A percentile compares a stretch with the other conserved stretches of the same genome.
phyloP scores from a whole-genome alignment of 2,888 invertebrate genomes.

The Ophonus ardosiacus region DNA sequence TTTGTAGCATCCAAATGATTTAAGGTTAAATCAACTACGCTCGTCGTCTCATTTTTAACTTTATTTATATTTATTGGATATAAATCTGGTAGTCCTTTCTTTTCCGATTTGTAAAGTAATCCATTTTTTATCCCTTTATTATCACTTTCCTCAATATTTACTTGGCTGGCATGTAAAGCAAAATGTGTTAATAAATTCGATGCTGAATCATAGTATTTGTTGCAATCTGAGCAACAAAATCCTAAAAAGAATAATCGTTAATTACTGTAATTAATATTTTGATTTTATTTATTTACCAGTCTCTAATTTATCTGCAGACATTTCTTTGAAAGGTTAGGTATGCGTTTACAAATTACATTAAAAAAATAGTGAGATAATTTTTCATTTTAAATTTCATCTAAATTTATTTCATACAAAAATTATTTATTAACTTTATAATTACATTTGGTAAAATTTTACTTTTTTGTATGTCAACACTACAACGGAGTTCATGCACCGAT shows the following conservation, averaged over 20 bases:
- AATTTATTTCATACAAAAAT: slow-evolving; percentile 6
- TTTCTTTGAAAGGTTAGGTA: slow-evolving; percentile 57
- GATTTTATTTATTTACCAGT: slow-evolving; percentile 54
- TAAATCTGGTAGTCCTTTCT: slow-evolving; percentile 68
- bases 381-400: slow-evolving; percentile 22
- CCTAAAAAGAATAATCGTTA: slow-evolving; percentile 66
- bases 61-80: slow-evolving; percentile 67
- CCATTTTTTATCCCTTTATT: slow-evolving; percentile 51
- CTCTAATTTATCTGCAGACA: slow-evolving; percentile 57
- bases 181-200: slow-evolving; percentile 73
- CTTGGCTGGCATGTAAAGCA: slow-evolving; percentile 71
- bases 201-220: slow-evolving; percentile 70
- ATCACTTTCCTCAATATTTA: slow-evolving; percentile 51
- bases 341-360: slow-evolving; percentile 12
- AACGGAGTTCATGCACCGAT: slow-evolving; percentile 46
- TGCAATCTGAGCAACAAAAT: slow-evolving; percentile 71
- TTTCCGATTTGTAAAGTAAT: slow-evolving; percentile 55
- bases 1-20: slow-evolving; percentile 24
- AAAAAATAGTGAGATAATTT: slow-evolving; percentile 7
- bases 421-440: slow-evolving; percentile 1
- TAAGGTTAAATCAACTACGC: slow-evolving; percentile 9
- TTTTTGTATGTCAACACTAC: slow-evolving; percentile 28
- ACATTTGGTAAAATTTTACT: slow-evolving; percentile 16
- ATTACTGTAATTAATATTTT: slow-evolving; percentile 25
- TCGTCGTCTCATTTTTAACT: slow-evolving; percentile 59